A percentile compares a stretch with the other conserved stretches of the same genome.
These are phyloP conservation scores for Nasonia oneida DNA, from an alignment of 2,888 invertebrate genomes.

Conservation along the genomic window DNA sequence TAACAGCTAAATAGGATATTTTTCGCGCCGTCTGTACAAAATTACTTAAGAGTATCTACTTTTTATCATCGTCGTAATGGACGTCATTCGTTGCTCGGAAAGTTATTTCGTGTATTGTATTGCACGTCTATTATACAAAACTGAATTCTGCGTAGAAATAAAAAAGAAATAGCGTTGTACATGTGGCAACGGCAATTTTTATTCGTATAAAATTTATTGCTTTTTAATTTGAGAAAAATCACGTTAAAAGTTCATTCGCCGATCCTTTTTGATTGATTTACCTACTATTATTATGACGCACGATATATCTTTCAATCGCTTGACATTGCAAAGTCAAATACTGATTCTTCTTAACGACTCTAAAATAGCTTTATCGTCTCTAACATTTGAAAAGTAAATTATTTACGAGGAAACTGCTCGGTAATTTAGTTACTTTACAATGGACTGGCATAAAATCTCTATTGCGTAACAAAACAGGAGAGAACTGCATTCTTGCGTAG, in stretches of 20 bases:
- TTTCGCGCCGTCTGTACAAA: background rate
- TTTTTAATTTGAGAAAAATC: conserved; percentile 38
- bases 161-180: background rate
- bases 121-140: background rate
- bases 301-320: conserved; percentile 25
- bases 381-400: background rate
- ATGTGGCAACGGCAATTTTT: background rate
- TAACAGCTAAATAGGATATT: conserved; percentile 21
- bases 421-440: background rate
- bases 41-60: background rate
- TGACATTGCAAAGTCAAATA: conserved; percentile 22
- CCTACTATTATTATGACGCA: conserved; percentile 5
- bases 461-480: background rate
- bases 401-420: background rate
- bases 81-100: conserved; percentile 1
- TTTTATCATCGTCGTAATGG: conserved; percentile 3
- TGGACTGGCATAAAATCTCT: background rate
- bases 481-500: background rate
- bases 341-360: background rate
- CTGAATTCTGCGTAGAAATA: conserved; percentile 5
- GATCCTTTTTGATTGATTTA: conserved; percentile 35
- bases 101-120: background rate
- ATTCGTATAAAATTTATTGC: conserved; percentile 12
- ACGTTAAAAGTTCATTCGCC: background rate
- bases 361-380: background rate